Base-by-base conservation (phyloP, 1,140 invertebrate species). In the Aphidius ervi region DNA sequence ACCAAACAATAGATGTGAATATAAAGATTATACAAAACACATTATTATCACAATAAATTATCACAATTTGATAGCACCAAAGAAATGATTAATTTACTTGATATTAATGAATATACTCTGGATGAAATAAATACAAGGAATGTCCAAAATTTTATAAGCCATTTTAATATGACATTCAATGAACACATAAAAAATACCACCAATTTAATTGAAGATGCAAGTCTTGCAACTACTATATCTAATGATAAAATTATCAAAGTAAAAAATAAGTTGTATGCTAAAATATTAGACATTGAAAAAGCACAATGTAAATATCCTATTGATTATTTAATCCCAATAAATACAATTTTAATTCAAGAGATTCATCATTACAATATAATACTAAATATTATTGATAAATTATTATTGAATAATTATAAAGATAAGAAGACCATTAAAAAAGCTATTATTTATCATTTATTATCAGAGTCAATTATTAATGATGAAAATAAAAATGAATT, bases 11-110 rank as follows among this genome's bases (percentile, higher is more conserved):
- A 70, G 86, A 68, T 84, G 78, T 56, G 85, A 88, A 66, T 89
- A 89, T 72, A 79, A 82, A 53, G 84, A 88, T 67, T 87, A 87
- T 68, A 67, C 90, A 9, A 81, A 85, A 58, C 85, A 89, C 65
- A 86, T 91, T 46, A n/a, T n/a, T n/a, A n/a, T n/a, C n/a, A n/a
- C n/a, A 80, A 85, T 65, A 73, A 75, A 7, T 81, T 82, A 49
- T 56, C 73, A 40, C 53, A 68, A 4, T 40, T 39, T n/a, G 46
- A 56, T 8, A 74, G 77, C 56, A 74, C 10, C 39, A 47, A 61
- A 43, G n/a, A 82, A 16, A 69, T 78, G 10, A 81, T 85, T 0
- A 80, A 83, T 68, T 75, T 87, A 20, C 88, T 86, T 71, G 85
- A 84, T n/a, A 80, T 86, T 66, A 83, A 88, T 66, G 78, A 82